Evolutionary conservation across 2,797 vertebrate genomes (phyloP), one percentile per base, ranked within the genome.

Genomic region (Silurus lanzhouensis): DNA sequence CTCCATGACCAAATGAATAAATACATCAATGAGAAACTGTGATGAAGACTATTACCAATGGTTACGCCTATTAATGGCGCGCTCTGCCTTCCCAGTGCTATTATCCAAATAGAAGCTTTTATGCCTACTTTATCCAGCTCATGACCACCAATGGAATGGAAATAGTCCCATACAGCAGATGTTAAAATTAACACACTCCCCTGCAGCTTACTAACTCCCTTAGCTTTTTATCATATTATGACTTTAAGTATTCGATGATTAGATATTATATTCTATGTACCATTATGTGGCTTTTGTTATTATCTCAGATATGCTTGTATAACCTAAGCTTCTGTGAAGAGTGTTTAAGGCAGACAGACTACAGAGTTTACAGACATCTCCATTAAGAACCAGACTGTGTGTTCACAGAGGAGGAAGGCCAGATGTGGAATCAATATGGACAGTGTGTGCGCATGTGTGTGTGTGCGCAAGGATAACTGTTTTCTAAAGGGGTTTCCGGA

Each of bases 381-480:
- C 38, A 46, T 46, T 46, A 46, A 25, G 48, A 38, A 83, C 31
- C 38, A 82, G 63, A 44, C 20, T 55, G n/a, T 55, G 13, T 31
- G 58, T n/a, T 46, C 38, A 79, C 31, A 17, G 38, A 64, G 60
- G 22, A 22, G 44, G 44, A 80, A 80, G 20, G 44, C 78, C 61
- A 67, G 71, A 82, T 76, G 27, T 58, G 64, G 46, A 78, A 70
- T 86, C 72, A 78, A 78, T 68, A 70, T 70, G 38, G n/a, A 83
- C 52, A 78, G 68, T 46, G 13, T 19, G 44, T 55, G 31, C 57
- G 17, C 63, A 44, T 83, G n/a, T 76, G 38, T 38, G 38, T 38
- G 38, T 38, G 38, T 38, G 38, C 5, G 44, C 22, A 60, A 77
- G 72, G 55, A 25, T 46, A 77, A 22, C 52, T n/a, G 72, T 48